Evolutionary conservation across 2,797 vertebrate genomes (phyloP), one percentile per base, ranked within the genome.

Genomic region (Pangasius larnaudii): DNA sequence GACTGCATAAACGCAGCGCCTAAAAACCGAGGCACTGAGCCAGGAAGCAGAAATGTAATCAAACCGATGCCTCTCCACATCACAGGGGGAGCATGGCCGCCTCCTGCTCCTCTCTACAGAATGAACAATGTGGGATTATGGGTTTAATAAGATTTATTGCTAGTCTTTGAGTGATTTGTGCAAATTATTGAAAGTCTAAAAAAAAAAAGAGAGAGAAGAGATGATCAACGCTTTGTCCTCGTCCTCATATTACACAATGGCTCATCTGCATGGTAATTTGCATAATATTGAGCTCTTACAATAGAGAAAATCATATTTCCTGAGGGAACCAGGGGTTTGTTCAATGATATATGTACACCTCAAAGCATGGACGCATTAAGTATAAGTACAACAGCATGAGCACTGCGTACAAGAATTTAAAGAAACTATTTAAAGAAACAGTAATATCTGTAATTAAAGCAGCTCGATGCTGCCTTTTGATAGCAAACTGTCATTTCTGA

Each of bases 111-210:
- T 79, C 83, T 88, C 85, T 27, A 79, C n/a, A 39, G 51, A 79
- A 46, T 71, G 63, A 81, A 86, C 75, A 88, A 87, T n/a, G 79
- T 59, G 91, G 78, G 91, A 91, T 93, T 92, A 90, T 90, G 77
- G 90, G 83, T 92, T 90, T 95, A 95, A 96, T 94, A 93, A 94
- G 94, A 95, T 95, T 95, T 94, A 93, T 93, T 91, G 89, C 89
- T 92, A 89, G 93, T 92, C 93, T 93, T 88, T 88, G 90, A 49
- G 89, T 93, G 93, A 93, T 94, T 95, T 85, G 91, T 89, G 91
- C 92, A 91, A 93, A 90, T 93, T 90, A 93, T 91, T 93, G 90
- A 88, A 90, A 91, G 36, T 27, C 84, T 36, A 71, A 67, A 36
- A 72, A 84, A 80, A 82, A 83, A 33, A 39, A 42, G 8, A 89